phyloP scores from a whole-genome alignment of 2,113 vertebrate species.

The Helogale parvula region DNA sequence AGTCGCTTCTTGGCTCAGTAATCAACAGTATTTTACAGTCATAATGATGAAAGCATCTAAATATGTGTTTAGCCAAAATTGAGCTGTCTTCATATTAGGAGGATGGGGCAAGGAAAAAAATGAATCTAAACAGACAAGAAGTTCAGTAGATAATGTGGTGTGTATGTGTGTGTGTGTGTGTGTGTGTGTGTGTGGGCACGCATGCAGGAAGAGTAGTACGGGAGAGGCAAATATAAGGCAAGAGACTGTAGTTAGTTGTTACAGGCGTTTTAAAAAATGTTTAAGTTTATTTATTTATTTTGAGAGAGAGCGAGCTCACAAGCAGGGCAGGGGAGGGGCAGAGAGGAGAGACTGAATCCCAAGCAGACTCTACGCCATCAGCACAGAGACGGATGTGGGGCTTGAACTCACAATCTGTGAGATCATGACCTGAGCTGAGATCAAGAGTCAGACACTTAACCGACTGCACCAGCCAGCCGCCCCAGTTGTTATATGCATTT shows the following conservation, averaged over 20 bases:
- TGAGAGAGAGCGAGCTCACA: neutral
- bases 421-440: neutral
- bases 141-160: neutral
- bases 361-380: neutral
- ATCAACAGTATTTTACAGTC: neutral
- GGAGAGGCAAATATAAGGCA: neutral
- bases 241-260: neutral
- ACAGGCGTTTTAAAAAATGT: too few relatives aligned
- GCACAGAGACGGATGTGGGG: neutral
- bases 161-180: too few relatives aligned
- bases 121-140: neutral
- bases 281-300: neutral
- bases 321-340: too few relatives aligned
- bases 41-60: neutral
- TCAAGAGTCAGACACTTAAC: neutral
- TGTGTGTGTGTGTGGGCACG: neutral
- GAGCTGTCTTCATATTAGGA: neutral
- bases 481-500: neutral
- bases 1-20: neutral
- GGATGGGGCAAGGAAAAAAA: neutral
- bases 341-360: too few relatives aligned
- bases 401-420: neutral
- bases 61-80: neutral
- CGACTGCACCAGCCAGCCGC: neutral
- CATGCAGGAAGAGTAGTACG: neutral